Conservation (phyloP, 2,113 vertebrate species). For the Sceloporus undulatus region DNA sequence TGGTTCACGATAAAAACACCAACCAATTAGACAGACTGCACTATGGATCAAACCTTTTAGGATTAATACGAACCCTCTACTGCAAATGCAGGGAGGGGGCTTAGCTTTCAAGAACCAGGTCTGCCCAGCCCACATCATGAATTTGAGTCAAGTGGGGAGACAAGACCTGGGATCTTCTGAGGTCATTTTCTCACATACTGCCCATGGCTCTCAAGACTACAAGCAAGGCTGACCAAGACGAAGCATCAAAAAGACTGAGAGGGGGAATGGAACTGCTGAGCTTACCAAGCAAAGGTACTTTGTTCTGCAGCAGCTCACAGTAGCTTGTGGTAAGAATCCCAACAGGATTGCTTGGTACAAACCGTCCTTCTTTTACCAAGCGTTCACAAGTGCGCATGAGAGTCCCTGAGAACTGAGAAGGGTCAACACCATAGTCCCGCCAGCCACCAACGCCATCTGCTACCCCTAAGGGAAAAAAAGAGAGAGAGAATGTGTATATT, state of each 20-base stretch:
- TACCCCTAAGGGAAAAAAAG: constrained; percentile 82
- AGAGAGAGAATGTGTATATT: not conserved
- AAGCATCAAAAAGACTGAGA: fast-evolving
- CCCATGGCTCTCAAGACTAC: not conserved
- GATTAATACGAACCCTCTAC: not conserved
- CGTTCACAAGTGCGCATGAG: constrained; percentile 97
- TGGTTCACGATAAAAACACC: too few species aligned
- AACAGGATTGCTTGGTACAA: constrained; percentile 92
- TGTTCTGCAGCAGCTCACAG: constrained; percentile 97
- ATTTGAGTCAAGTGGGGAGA: not conserved
- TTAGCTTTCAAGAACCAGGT: not conserved
- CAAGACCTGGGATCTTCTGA: not conserved
- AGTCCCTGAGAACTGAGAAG: constrained; percentile 98
- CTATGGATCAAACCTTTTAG: not conserved
- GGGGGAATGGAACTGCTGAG: not conserved
- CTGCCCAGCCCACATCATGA: not conserved
- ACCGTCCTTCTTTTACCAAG: constrained; percentile 96
- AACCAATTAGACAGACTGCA: not conserved
- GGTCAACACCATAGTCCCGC: constrained; percentile 98
- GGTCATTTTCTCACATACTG: not conserved
- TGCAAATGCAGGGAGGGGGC: not conserved
- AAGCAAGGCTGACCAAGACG: not conserved
- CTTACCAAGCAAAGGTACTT: constrained; percentile 97
- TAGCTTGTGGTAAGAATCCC: constrained; percentile 96
- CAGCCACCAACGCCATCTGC: constrained; percentile 98